Evolutionary conservation across 1,140 invertebrate genomes (phyloP).

Genomic region (Pachyrhynchus sulphureomaculatus): DNA sequence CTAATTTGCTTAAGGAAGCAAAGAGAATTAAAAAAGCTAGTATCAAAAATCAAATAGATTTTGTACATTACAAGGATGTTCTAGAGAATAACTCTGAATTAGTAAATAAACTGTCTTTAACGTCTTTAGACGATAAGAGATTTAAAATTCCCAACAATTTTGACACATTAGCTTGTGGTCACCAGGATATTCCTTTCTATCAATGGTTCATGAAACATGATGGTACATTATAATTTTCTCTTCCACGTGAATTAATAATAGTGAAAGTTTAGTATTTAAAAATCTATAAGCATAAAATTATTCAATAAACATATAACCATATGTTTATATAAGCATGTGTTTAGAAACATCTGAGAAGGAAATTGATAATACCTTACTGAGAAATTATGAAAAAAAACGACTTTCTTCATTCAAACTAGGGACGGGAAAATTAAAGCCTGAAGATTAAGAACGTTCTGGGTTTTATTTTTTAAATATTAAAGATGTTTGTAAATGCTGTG

Average conservation of each 20-base stretch:
- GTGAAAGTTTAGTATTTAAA: background rate
- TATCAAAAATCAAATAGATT: too few relatives aligned
- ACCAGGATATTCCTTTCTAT: background rate
- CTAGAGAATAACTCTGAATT: too few relatives aligned
- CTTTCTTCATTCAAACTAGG: background rate
- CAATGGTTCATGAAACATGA: background rate
- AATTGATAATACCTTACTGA: background rate
- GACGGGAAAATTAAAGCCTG: background rate
- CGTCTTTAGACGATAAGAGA: background rate
- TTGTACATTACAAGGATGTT: too few relatives aligned
- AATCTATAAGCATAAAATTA: background rate
- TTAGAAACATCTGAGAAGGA: background rate
- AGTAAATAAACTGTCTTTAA: background rate
- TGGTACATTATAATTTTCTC: background rate
- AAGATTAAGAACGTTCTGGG: background rate
- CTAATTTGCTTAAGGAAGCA: too few relatives aligned
- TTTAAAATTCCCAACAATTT: background rate
- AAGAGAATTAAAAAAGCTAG: too few relatives aligned
- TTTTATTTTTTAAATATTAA: background rate
- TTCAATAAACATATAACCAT: background rate
- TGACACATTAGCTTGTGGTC: background rate
- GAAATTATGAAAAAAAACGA: background rate
- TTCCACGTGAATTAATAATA: background rate
- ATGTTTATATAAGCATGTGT: background rate
- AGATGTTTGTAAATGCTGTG: background rate